Base-by-base conservation (phyloP, 2,113 vertebrate species). In the Donacobius atricapilla region DNA sequence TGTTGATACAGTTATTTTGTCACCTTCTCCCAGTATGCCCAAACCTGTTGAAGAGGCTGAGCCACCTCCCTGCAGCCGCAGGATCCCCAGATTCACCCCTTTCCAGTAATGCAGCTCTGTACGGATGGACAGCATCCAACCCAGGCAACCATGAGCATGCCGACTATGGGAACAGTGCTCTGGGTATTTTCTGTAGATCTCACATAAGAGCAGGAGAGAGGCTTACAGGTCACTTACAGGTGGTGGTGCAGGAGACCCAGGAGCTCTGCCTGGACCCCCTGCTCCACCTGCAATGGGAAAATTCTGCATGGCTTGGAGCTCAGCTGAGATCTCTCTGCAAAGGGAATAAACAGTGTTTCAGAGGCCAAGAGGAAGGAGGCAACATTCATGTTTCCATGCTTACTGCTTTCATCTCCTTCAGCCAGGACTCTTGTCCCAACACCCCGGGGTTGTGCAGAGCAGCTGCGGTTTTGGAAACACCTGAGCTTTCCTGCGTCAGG, bases 1-100 rank as follows among this genome's bases (percentile, higher is more conserved):
- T 1, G 2, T 15, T 39, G 31, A 65, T 37, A 19, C 0, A 1
- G 24, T 6, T 33, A 19, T 31, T 58, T 37, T 61, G 50, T 13
- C 42, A 44, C 42, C 23, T 56, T 72, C 19, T 19, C 14, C 10
- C 24, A 13, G 28, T 1, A 13, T 24, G 10, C 57, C 70, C 9
- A 23, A 80, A 61, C 19, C 51, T 63, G 70, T 15, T 40, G 35
- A 15, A 70, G 35, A 64, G 51, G 70, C 33, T 2, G 13, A 75
- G 65, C 20, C 28, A 9, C 42, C 35, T 50, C 25, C 25, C 44
- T 0, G 0, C 31, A 48, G 45, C 23, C 0, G 0, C 6, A 2
- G 60, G n/a, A 57, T 37, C 13, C 40, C 53, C 50, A 45, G 2
- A 27, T 10, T 44, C 54, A 15, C 17, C 33, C 1, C 61, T 65